These are phyloP conservation scores for Sebastiscus albofasciatus DNA, from an alignment of 2,797 vertebrate species.

Conservation along the genomic window DNA sequence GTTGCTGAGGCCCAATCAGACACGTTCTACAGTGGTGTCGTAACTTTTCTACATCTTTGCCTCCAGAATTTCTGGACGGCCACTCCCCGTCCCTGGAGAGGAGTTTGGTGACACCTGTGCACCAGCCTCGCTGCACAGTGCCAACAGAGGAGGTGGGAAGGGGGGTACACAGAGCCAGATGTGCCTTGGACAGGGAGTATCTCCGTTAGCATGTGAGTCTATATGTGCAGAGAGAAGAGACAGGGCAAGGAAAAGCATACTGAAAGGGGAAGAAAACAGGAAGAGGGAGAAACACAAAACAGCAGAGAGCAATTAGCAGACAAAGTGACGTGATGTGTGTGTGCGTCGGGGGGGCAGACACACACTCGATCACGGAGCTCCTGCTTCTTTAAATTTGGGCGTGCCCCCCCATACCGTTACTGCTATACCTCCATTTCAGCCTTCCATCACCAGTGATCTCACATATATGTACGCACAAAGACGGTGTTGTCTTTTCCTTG, in stretches of 20 bases:
- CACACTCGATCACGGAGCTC: conserved; percentile 24
- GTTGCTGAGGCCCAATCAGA: conserved; percentile 1
- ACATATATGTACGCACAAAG: conserved; percentile 58
- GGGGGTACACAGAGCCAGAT: conserved; percentile 43
- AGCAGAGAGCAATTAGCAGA: conserved; percentile 75
- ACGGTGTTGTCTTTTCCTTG: conserved; percentile 61
- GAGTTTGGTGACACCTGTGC: conserved; percentile 69
- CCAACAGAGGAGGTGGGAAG: background rate
- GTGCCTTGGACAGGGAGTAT: conserved; percentile 32
- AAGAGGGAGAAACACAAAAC: conserved; percentile 76
- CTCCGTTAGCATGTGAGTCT: conserved; percentile 15
- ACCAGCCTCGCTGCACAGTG: conserved; percentile 30
- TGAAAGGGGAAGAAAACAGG: conserved; percentile 72
- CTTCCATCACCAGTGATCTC: conserved; percentile 43
- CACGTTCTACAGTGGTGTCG: background rate
- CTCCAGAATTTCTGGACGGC: conserved; percentile 18
- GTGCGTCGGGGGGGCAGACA: background rate
- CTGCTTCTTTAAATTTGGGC: conserved; percentile 63
- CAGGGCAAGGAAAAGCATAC: conserved; percentile 42
- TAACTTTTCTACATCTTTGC: conserved; percentile 22
- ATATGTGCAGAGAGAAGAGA: conserved; percentile 21
- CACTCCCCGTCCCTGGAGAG: conserved; percentile 39
- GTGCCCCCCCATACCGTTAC: conserved; percentile 42
- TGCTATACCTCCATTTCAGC: conserved; percentile 50
- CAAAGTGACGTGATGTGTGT: conserved; percentile 59